Base-by-base conservation (phyloP, 2,888 invertebrate genomes). In the Agrochola lychnidis region DNA sequence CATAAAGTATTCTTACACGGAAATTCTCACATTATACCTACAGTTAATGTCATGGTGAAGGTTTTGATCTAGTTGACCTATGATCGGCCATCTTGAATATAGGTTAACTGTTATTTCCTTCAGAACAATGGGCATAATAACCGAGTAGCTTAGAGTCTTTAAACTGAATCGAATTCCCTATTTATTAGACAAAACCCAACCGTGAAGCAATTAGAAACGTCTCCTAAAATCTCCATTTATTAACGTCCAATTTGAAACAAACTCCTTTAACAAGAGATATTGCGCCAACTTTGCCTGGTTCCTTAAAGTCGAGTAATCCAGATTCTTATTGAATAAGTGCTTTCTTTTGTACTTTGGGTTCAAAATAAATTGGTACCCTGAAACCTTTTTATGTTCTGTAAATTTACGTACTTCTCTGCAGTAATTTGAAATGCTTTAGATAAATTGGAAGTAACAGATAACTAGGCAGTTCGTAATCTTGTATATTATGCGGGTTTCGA, bases 291-390 rank as follows among this genome's bases (percentile, higher is more conserved):
- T 86, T 56, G 51, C 62, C 19, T 40, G 59, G 48, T 73, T 70
- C 76, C 70, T 78, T 79, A 79, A 78, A 76, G 67, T 53, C 76
- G 36, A 40, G 56, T 87, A 78, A 85, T 84, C 76, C 70, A n/a
- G 53, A 73, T 42, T 69, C 67, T 78, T 75, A 87, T 79, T 80
- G 79, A 78, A 78, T 81, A 81, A 83, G 77, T 78, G 83, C 74
- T 81, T 77, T 81, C 79, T 75, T 84, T 79, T 81, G 86, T 87
- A 76, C 45, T 73, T 77, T 45, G 68, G 51, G 73, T 67, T 51
- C 51, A 68, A 69, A 75, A 76, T 83, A 81, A 86, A 81, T 87
- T 83, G 78, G 45, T 64, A 53, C 22, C 10, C 25, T 14, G 30
- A 70, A 74, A 76, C 79, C 71, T 76, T 81, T 86, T 78, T 68